phyloP scores from a whole-genome alignment of 1,140 invertebrate species.

The Helicoverpa armigera region DNA sequence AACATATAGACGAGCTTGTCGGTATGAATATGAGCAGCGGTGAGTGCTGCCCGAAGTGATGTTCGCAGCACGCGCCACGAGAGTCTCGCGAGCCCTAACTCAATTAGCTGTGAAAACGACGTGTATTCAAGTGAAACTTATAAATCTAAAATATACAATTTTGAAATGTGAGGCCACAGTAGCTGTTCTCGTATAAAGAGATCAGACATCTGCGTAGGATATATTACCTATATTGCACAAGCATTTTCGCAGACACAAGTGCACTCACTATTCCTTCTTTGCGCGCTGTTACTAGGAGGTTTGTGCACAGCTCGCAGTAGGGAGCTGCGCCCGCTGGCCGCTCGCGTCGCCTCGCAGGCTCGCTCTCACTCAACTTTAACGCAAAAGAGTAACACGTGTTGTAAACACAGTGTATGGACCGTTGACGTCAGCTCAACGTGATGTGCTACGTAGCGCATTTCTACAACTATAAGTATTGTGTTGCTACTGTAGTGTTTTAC shows the following conservation, averaged over 20 bases:
- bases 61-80: neutral
- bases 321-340: neutral
- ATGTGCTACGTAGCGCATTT: neutral
- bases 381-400: neutral
- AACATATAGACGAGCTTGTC: too few species aligned
- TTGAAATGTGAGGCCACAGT: neutral
- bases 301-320: neutral
- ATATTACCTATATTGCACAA: too few species aligned
- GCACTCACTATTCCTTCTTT: neutral
- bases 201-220: too few species aligned
- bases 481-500: neutral
- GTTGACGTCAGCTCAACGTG: neutral
- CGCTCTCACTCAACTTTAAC: constrained; percentile 2
- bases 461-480: too few species aligned
- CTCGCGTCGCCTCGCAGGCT: neutral
- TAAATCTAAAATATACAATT: neutral
- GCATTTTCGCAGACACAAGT: too few species aligned
- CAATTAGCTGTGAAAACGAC: neutral
- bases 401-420: neutral
- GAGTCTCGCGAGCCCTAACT: constrained; percentile 10
- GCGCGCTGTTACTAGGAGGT: neutral
- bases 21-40: neutral
- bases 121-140: neutral
- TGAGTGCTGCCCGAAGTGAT: neutral
- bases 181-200: neutral